Conservation (phyloP, 2,797 vertebrate species). For the Sebastiscus albofasciatus region DNA sequence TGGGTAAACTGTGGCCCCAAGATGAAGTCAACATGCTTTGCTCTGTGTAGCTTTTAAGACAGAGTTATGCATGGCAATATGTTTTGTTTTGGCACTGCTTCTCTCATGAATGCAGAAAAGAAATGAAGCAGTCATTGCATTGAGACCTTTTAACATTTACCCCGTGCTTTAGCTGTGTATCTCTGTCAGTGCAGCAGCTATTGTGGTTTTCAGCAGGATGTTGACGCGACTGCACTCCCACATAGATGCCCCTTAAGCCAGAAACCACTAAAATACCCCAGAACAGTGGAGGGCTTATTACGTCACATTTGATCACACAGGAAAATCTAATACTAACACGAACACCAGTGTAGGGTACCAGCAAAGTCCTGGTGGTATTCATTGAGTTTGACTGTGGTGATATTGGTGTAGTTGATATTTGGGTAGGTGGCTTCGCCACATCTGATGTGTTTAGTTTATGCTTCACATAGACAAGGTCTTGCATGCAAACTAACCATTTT, state of each 20-base stretch:
- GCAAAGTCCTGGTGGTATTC: no score
- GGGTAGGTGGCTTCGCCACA: no score
- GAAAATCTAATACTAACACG: not conserved
- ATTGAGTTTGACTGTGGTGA: no score
- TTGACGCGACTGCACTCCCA: not conserved
- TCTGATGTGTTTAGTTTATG: no score
- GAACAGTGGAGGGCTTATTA: not conserved
- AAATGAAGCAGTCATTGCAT: no score
- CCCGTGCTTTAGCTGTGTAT: not conserved
- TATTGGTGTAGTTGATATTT: no score
- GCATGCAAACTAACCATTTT: no score
- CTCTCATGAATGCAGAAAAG: not conserved
- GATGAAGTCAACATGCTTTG: not conserved
- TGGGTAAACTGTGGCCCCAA: not conserved
- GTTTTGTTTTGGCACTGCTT: not conserved
- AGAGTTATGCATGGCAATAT: not conserved
- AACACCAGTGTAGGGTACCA: no score
- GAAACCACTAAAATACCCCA: not conserved
- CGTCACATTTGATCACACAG: no score
- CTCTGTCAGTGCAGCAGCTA: not conserved
- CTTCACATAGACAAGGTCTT: no score
- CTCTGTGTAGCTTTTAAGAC: not conserved
- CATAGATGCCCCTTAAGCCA: not conserved
- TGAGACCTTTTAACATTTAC: not conserved
- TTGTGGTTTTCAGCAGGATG: not conserved